phyloP scores from a whole-genome alignment of 2,797 vertebrate genomes.

The Rhinoraja longicauda region DNA sequence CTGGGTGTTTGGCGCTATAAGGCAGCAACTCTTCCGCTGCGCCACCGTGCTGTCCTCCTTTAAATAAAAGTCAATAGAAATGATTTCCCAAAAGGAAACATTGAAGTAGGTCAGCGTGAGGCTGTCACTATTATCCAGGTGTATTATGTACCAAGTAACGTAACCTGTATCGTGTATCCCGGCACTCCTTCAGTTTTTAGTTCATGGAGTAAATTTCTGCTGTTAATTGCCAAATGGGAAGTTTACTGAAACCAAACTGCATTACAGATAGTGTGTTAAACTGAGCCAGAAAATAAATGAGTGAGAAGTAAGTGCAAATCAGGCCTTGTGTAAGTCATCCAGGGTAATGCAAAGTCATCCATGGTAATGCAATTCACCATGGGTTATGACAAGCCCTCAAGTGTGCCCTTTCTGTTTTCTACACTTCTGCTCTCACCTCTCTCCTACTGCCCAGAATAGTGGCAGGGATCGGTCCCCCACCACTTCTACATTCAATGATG shows the following conservation, averaged over 20 bases:
- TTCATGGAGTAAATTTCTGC: neutral
- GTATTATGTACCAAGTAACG: neutral
- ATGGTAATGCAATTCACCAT: too few species aligned
- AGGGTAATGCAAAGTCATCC: too few species aligned
- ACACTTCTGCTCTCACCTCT: too few species aligned
- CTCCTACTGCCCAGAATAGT: too few species aligned
- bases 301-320: neutral
- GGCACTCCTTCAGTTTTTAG: neutral
- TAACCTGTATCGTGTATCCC: neutral
- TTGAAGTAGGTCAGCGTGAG: neutral
- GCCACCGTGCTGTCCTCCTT: neutral
- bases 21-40: too few species aligned
- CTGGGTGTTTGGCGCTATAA: too few species aligned
- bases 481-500: too few species aligned
- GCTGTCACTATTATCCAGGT: neutral
- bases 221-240: neutral
- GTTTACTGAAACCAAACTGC: neutral
- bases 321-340: neutral
- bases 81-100: neutral
- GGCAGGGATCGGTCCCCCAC: too few species aligned
- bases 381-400: too few species aligned
- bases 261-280: neutral
- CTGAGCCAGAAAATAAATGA: neutral
- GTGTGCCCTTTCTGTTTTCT: too few species aligned
- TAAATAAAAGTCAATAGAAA: neutral